A percentile compares a stretch with the other conserved stretches of the same genome.
These are phyloP conservation scores for Parascotia fuliginaria DNA, from an alignment of 2,888 invertebrate genomes.

Conservation along the genomic window DNA sequence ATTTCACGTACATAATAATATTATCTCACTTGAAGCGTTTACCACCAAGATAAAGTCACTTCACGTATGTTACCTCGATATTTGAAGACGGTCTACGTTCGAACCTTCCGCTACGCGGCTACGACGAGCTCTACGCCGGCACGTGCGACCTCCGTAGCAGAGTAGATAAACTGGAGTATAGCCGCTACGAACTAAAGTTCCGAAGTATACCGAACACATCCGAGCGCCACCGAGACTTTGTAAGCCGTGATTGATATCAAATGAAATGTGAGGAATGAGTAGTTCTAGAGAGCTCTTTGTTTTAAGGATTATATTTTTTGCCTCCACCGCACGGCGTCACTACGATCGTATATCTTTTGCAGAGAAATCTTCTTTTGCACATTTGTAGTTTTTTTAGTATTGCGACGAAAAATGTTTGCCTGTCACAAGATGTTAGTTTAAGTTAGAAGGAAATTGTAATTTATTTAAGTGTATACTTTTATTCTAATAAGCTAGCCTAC, in stretches of 20 bases:
- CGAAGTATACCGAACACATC: constrained; percentile 67
- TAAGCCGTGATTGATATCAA: constrained; percentile 84
- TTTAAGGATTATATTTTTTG: constrained; percentile 76
- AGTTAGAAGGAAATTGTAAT: not conserved
- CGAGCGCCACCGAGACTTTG: constrained; percentile 70
- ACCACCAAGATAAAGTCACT: constrained; percentile 58
- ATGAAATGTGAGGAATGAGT: constrained; percentile 84
- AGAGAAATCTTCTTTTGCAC: constrained; percentile 31
- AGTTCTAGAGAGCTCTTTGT: constrained; percentile 79
- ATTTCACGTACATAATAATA: constrained; percentile 54
- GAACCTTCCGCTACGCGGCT: constrained; percentile 57
- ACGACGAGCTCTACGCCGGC: constrained; percentile 55
- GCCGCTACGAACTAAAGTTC: constrained; percentile 61
- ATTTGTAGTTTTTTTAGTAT: constrained; percentile 8
- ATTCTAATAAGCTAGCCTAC: too few relatives aligned
- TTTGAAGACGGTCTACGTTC: constrained; percentile 54
- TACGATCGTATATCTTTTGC: constrained; percentile 44
- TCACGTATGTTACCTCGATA: constrained; percentile 48
- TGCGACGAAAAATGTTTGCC: constrained; percentile 5
- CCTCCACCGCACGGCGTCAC: constrained; percentile 35
- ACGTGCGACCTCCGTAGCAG: constrained; percentile 72
- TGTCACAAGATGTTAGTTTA: constrained; percentile 1
- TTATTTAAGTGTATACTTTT: too few relatives aligned
- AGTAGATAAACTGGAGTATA: constrained; percentile 72
- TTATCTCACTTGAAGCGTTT: constrained; percentile 43